Evolutionary conservation across 1,140 invertebrate genomes (phyloP), one percentile per base, ranked within the genome.

Genomic region (Cardiocondyla obscurior): DNA sequence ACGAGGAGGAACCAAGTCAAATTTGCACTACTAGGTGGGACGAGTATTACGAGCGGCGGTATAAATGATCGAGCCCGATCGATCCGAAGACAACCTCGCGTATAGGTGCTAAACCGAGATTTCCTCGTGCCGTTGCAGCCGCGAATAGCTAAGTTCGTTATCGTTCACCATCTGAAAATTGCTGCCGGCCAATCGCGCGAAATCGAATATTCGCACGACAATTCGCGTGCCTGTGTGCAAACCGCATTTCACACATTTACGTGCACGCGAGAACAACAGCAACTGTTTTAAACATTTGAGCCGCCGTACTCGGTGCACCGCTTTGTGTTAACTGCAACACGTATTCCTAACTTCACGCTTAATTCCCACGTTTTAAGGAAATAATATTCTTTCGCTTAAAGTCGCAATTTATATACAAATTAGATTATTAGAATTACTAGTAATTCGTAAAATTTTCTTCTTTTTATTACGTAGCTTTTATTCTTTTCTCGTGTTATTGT

Each of bases 181-280:
- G 25, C 12, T 16, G 49, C 55, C 46, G 39, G n/a, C 14, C 58
- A 30, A 58, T 39, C 39, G 2, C 14, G 30, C 28, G 16, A 44
- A 49, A 42, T 44, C 46, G 30, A 85, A 85, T 79, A 79, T 64
- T 84, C 73, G 39, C 39, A 42, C 10, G 51, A 46, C 33, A 30
- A 65, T 81, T 70, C 58, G 33, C 12, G 25, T 72, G 64, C 49
- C 46, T 36, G 42, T 53, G 33, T 2, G 55, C n/a, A 39, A 84
- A 79, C 44, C 22, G 25, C 16, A 16, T 28, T 53, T 65, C 60
- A 25, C 60, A 58, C 44, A 46, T 77, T 69, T 62, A 64, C 19
- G 28, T 33, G 28, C 74, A 65, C 46, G 62, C 74, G n/a, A 53
- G 62, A 53, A 79, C 19, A 79, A 57, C 5, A 28, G 16, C 8